Percentiles rank a stretch among this genome's conserved stretches.
Evolutionary conservation across 1,140 invertebrate species (phyloP).

Genomic region (Drosophila nigrodunni): DNA sequence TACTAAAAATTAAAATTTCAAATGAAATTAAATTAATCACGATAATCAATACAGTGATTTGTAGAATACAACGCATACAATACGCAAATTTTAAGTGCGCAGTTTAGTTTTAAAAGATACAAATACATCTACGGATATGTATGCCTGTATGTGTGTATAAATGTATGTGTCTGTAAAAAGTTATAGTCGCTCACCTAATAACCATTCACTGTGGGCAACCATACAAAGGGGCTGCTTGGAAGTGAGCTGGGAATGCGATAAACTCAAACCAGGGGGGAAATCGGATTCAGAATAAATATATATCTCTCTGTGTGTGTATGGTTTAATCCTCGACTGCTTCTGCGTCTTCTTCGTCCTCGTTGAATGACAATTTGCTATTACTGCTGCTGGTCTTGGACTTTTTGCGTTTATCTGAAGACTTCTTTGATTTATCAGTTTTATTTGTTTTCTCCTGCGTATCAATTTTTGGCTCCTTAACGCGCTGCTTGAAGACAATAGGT

Average conservation of each 20-base stretch:
- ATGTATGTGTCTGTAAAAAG: slow-evolving; percentile 21
- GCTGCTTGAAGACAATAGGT: slow-evolving; percentile 75
- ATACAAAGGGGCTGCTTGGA: slow-evolving; percentile 17
- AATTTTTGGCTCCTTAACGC: slow-evolving; percentile 54
- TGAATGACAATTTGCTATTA: slow-evolving; percentile 71
- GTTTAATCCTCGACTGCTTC: slow-evolving; percentile 56
- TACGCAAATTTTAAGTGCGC: slow-evolving; percentile 51
- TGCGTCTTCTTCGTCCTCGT: slow-evolving; percentile 78
- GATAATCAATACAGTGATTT: slow-evolving; percentile 26
- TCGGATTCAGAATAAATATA: slow-evolving; percentile 5
- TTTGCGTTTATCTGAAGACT: slow-evolving; percentile 52
- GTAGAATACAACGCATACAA: slow-evolving; percentile 16
- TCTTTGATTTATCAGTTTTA: slow-evolving; percentile 30
- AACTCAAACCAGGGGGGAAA: background rate
- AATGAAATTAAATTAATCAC: slow-evolving; percentile 2
- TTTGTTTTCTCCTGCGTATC: slow-evolving; percentile 18
- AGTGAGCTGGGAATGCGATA: background rate
- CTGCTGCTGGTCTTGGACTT: slow-evolving; percentile 54
- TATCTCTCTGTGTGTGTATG: slow-evolving; percentile 10
- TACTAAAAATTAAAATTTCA: slow-evolving; percentile 10
- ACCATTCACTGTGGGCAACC: slow-evolving; percentile 43
- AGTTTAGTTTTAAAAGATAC: slow-evolving; percentile 24
- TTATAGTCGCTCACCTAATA: slow-evolving; percentile 52
- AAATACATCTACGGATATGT: background rate
- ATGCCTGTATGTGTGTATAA: background rate